Percentiles rank a stretch among this genome's conserved stretches.
phyloP scores from a whole-genome alignment of 2,113 vertebrate genomes.

The Tor tambroides region DNA sequence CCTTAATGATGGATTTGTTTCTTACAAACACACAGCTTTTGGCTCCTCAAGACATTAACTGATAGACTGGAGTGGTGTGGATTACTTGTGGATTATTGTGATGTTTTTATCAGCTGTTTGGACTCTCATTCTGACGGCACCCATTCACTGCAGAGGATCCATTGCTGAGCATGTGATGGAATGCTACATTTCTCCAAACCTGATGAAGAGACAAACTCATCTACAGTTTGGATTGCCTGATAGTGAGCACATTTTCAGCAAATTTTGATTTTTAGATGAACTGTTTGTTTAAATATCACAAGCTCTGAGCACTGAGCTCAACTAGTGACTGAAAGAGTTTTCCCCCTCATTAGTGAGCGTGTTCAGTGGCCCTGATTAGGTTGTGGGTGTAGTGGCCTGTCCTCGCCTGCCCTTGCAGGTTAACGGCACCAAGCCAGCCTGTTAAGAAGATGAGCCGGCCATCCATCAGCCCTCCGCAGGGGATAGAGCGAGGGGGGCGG shows the following conservation, averaged over 20 bases:
- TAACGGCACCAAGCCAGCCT: constrained; percentile 75
- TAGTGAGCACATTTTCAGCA: background rate
- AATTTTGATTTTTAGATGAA: background rate
- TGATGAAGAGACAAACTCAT: background rate
- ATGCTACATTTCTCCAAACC: background rate
- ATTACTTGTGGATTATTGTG: background rate
- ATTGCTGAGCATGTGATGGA: background rate
- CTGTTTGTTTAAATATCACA: background rate
- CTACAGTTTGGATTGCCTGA: background rate
- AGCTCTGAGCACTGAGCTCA: background rate
- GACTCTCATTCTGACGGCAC: background rate
- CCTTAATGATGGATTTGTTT: too few relatives aligned
- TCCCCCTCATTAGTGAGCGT: constrained; percentile 70
- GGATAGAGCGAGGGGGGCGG: constrained; percentile 66
- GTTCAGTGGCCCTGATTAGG: constrained; percentile 67
- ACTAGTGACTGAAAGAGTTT: background rate
- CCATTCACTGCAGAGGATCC: background rate
- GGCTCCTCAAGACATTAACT: too few relatives aligned
- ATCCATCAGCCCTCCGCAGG: constrained; percentile 77
- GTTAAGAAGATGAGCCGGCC: constrained; percentile 82
- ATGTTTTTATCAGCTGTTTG: too few relatives aligned
- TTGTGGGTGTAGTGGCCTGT: constrained; percentile 66
- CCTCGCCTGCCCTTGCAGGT: constrained; percentile 56
- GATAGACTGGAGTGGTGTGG: too few relatives aligned
- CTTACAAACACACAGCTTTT: too few relatives aligned